These are phyloP conservation scores for Manis crassicaudata DNA, from an alignment of 2,797 vertebrate species.

Conservation along the genomic window DNA sequence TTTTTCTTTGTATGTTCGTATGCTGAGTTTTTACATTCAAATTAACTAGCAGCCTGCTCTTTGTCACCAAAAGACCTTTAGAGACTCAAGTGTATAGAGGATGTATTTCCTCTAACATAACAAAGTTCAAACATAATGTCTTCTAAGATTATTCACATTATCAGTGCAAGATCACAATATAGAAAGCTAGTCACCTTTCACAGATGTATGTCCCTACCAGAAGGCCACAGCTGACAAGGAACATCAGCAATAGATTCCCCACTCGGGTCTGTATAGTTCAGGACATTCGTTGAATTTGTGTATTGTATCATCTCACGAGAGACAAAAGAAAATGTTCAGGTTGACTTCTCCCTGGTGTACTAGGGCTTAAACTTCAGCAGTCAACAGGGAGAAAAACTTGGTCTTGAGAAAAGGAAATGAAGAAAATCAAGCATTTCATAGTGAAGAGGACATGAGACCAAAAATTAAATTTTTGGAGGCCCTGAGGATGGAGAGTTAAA, in stretches of 20 bases:
- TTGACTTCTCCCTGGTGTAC: background rate
- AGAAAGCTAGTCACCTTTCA: background rate
- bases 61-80: slow-evolving; percentile 17
- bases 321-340: background rate
- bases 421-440: slow-evolving; percentile 30
- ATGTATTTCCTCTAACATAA: slow-evolving; percentile 9
- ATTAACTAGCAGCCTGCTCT: background rate
- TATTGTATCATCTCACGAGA: background rate
- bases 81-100: background rate
- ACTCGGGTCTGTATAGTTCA: background rate
- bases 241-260: background rate
- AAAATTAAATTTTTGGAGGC: slow-evolving; percentile 32
- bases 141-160: background rate
- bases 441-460: background rate
- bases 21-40: background rate
- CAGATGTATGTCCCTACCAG: background rate
- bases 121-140: background rate
- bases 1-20: background rate
- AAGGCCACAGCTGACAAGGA: background rate
- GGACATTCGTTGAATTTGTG: background rate
- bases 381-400: background rate
- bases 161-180: background rate
- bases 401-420: background rate
- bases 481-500: background rate
- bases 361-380: background rate